Percentiles rank a stretch among this genome's conserved stretches.
These are phyloP conservation scores for Tribolium freemani DNA, from an alignment of 2,888 invertebrate species.

Conservation along the genomic window DNA sequence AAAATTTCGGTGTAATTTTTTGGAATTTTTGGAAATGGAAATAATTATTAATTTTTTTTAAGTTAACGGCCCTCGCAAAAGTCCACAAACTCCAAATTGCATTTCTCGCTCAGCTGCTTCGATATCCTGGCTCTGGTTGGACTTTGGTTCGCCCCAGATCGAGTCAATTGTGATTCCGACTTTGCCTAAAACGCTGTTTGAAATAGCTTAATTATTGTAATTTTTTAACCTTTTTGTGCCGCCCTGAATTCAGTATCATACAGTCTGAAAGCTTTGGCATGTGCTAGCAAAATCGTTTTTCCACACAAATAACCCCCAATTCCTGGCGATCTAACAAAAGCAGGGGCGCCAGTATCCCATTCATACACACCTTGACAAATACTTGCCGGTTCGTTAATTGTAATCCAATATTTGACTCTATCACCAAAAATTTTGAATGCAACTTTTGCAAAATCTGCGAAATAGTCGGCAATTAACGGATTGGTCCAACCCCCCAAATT, in stretches of 20 bases:
- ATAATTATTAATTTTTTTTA: too few species aligned
- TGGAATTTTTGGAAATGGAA: too few species aligned
- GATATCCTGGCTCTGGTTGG: constrained; percentile 68
- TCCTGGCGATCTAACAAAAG: constrained; percentile 67
- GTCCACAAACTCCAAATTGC: constrained; percentile 56
- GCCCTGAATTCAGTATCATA: constrained; percentile 70
- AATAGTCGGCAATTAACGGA: constrained; percentile 73
- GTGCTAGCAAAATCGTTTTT: constrained; percentile 76
- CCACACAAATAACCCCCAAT: constrained; percentile 75
- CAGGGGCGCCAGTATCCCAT: constrained; percentile 68
- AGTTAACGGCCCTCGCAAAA: background rate
- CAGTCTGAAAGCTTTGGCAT: constrained; percentile 75
- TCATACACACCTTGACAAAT: constrained; percentile 63
- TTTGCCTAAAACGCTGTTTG: constrained; percentile 66
- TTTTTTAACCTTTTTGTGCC: constrained; percentile 52
- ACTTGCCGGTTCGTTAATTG: constrained; percentile 70
- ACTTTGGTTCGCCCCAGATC: constrained; percentile 72
- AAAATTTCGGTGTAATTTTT: too few species aligned
- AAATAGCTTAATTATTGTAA: background rate
- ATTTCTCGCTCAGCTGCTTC: constrained; percentile 71
- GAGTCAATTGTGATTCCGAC: constrained; percentile 73
- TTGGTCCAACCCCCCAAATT: constrained; percentile 75
- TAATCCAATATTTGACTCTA: constrained; percentile 70
- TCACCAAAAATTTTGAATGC: constrained; percentile 62
- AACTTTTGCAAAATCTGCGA: constrained; percentile 74